phyloP scores from a whole-genome alignment of 2,797 vertebrate genomes.

The Manis javanica region DNA sequence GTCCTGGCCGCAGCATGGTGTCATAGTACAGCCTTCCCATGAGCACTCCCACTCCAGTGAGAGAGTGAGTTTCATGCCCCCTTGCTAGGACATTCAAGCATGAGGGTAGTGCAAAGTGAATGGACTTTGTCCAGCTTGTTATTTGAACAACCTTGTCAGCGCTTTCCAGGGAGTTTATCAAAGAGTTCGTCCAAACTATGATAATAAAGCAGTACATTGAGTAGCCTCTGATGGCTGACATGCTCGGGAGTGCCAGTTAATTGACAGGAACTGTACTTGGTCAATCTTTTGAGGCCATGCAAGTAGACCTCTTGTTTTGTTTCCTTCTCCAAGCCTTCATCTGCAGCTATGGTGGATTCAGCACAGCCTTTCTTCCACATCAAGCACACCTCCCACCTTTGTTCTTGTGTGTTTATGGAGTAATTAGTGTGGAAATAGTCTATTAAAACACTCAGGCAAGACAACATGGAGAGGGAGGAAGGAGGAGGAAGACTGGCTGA shows the following conservation, averaged over 20 bases:
- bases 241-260: constrained; percentile 68
- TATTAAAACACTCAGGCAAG: constrained; percentile 80
- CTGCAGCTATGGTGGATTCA: neutral
- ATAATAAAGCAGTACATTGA: constrained; percentile 64
- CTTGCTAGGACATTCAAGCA: neutral
- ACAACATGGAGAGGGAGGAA: constrained; percentile 75
- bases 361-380: neutral
- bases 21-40: neutral
- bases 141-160: constrained; percentile 70
- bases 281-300: constrained; percentile 36
- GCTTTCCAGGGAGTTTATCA: constrained; percentile 64
- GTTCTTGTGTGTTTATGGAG: constrained; percentile 75
- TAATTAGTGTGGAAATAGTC: constrained; percentile 82
- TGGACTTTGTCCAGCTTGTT: constrained; percentile 58
- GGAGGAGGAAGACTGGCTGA: constrained; percentile 38
- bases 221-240: constrained; percentile 48
- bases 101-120: rapidly evolving
- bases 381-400: constrained; percentile 34
- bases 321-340: neutral
- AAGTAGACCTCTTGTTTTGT: constrained; percentile 32
- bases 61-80: neutral
- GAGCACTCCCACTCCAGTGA: neutral
- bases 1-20: neutral
- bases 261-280: constrained; percentile 37
- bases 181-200: constrained; percentile 76